Evolutionary conservation across 2,113 vertebrate genomes (phyloP).

Genomic region (Harpagus bidentatus): DNA sequence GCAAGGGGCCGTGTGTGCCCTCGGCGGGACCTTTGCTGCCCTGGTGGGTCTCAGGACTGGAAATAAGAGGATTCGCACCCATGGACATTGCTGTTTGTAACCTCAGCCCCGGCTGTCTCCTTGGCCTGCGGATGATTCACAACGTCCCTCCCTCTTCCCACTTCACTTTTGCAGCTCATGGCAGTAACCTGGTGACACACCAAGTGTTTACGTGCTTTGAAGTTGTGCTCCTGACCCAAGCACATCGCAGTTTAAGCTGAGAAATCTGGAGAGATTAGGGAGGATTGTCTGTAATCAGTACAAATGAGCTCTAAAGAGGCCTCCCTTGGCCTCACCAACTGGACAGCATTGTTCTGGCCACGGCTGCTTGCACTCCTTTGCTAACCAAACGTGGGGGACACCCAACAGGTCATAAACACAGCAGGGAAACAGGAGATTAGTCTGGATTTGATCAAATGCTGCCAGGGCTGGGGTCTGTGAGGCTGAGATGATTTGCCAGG

Average conservation of each 20-base stretch:
- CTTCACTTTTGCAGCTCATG: not conserved
- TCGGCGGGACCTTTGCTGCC: not conserved
- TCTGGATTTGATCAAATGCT: not conserved
- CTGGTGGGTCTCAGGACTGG: not conserved
- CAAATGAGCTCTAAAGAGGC: not conserved
- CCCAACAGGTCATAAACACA: not conserved
- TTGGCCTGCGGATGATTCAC: not conserved
- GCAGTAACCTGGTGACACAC: not conserved
- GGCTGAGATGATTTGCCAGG: not conserved
- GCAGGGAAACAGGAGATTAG: not conserved
- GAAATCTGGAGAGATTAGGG: not conserved
- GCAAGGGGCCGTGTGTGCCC: not conserved
- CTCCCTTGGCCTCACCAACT: not conserved
- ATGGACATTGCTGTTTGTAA: not conserved
- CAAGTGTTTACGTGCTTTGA: not conserved
- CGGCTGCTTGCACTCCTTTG: not conserved
- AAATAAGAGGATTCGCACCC: accelerated
- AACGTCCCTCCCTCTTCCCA: not conserved
- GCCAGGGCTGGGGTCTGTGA: not conserved
- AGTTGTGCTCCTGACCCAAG: not conserved
- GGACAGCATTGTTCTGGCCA: not conserved
- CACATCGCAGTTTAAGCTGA: not conserved
- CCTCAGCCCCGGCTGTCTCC: not conserved
- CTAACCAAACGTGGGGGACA: not conserved
- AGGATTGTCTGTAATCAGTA: not conserved